Evolutionary conservation across 1,140 invertebrate species (phyloP).

Genomic region (Drosophila pandora): DNA sequence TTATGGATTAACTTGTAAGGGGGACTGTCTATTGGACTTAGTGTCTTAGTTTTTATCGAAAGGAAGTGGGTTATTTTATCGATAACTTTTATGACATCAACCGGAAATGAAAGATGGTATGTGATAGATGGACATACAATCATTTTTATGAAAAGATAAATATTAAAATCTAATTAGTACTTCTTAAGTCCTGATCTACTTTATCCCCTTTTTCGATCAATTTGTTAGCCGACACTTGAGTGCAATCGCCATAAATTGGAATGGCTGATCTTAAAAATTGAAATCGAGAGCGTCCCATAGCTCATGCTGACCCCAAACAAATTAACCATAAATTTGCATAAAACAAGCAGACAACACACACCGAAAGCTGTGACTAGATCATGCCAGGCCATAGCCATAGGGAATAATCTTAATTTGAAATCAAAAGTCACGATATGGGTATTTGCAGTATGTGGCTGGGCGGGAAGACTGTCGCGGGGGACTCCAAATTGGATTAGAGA

Average conservation of each 20-base stretch:
- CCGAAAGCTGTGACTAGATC: conserved; percentile 6
- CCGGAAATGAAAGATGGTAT: too few species aligned
- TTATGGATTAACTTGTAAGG: background rate
- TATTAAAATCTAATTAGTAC: too few species aligned
- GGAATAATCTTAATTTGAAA: conserved; percentile 73
- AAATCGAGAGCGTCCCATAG: conserved; percentile 13
- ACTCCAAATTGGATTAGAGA: conserved; percentile 58
- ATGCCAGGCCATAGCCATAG: background rate
- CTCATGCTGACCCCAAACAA: conserved; percentile 43
- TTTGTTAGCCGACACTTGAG: background rate
- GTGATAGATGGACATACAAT: too few species aligned
- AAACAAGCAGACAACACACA: conserved; percentile 9
- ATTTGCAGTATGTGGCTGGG: conserved; percentile 52
- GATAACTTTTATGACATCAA: too few species aligned
- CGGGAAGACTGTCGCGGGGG: conserved; percentile 15
- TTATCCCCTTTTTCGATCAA: background rate
- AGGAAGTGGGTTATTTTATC: background rate
- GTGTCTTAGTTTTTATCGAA: background rate
- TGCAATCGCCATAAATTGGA: background rate
- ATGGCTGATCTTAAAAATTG: conserved; percentile 6
- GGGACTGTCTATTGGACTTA: background rate
- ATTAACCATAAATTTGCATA: conserved; percentile 61
- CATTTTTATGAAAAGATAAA: too few species aligned
- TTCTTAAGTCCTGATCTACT: too few species aligned
- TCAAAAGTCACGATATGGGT: conserved; percentile 77